Percentiles rank a stretch among this genome's conserved stretches.
These are phyloP conservation scores for Lepidocyrtinus sp. DNA, from an alignment of 2,888 invertebrate genomes.

Conservation along the genomic window DNA sequence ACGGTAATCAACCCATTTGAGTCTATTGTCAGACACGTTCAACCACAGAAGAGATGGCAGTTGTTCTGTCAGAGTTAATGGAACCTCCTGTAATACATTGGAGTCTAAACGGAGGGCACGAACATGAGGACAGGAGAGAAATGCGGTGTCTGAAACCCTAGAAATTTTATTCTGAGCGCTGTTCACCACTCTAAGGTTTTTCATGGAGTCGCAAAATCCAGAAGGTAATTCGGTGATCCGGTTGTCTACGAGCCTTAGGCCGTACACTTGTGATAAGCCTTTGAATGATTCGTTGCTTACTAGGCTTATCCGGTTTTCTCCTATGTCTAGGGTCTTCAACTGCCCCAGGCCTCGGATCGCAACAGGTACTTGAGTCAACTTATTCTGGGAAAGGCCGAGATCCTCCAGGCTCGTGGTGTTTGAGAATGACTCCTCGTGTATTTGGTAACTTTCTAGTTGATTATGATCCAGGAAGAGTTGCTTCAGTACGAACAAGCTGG, in stretches of 20 bases:
- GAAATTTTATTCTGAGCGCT: conserved; percentile 90
- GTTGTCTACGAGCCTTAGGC: conserved; percentile 90
- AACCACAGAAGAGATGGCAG: conserved; percentile 88
- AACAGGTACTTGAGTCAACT: conserved; percentile 83
- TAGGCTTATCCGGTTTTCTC: conserved; percentile 89
- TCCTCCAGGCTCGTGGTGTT: conserved; percentile 85
- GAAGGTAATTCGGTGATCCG: conserved; percentile 87
- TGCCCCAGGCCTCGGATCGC: conserved; percentile 77
- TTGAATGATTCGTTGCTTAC: conserved; percentile 89
- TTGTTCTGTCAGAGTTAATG: conserved; percentile 86
- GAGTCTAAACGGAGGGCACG: conserved; percentile 91
- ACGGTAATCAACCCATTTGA: conserved; percentile 90
- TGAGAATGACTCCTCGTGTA: conserved; percentile 85
- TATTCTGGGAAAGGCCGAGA: conserved; percentile 89
- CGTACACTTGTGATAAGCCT: conserved; percentile 85
- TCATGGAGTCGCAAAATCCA: conserved; percentile 90
- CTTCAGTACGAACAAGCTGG: conserved; percentile 86
- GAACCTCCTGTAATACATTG: conserved; percentile 90
- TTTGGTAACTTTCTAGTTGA: conserved; percentile 82
- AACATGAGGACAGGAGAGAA: conserved; percentile 84
- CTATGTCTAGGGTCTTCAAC: conserved; percentile 90
- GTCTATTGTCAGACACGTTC: conserved; percentile 91
- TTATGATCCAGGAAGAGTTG: conserved; percentile 90
- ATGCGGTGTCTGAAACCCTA: conserved; percentile 86
- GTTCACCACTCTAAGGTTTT: conserved; percentile 87